Evolutionary conservation across 2,113 vertebrate genomes (phyloP).

Genomic region (Pseudorasbora parva): DNA sequence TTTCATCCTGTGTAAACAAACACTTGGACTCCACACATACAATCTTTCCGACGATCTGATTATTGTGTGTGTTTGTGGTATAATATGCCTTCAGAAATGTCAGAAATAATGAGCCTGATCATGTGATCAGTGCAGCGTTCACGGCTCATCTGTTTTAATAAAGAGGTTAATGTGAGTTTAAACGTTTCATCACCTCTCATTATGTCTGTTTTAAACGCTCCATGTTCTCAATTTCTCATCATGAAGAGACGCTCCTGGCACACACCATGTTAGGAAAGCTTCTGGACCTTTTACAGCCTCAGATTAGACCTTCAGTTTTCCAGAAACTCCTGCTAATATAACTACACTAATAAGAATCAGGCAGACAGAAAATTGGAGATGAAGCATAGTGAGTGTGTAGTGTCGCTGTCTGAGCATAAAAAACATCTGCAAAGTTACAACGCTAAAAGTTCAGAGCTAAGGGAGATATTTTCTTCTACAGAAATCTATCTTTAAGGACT

Average conservation of each 20-base stretch:
- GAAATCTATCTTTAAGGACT: no score
- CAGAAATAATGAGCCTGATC: neutral
- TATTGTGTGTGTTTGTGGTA: neutral
- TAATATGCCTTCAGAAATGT: neutral
- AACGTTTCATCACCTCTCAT: neutral
- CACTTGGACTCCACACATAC: neutral
- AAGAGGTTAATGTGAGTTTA: slow-evolving; percentile 7
- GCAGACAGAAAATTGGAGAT: neutral
- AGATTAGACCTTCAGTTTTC: slow-evolving; percentile 62
- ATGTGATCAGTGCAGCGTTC: neutral
- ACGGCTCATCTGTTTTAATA: neutral
- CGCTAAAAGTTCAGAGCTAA: no score
- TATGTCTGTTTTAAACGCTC: neutral
- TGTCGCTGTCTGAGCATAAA: no score
- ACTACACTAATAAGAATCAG: neutral
- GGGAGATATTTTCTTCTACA: no score
- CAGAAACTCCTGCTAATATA: slow-evolving; percentile 32
- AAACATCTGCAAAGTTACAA: no score
- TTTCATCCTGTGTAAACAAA: neutral
- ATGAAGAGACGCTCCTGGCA: neutral
- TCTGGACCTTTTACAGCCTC: neutral
- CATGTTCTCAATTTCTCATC: neutral
- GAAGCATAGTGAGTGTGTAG: neutral
- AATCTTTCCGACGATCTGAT: neutral
- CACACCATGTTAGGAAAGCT: neutral